Conservation (phyloP, 2,113 vertebrate species). For the Plecturocebus donacophilus region DNA sequence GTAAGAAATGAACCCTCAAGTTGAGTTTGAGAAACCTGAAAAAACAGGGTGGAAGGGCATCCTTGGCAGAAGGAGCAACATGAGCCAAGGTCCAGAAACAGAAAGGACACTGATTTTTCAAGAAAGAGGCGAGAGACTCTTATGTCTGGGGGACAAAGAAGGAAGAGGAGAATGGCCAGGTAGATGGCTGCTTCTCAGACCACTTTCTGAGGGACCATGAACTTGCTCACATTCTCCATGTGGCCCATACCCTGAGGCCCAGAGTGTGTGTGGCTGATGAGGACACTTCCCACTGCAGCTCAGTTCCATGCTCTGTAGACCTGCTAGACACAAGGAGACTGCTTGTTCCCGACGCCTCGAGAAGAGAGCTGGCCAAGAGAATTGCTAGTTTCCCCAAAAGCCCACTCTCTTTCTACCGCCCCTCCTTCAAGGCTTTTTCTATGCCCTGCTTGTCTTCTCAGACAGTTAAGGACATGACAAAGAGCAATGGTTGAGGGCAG, state of each 20-base stretch:
- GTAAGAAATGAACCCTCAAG: neutral
- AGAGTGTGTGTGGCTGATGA: no score
- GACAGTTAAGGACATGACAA: neutral
- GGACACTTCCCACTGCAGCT: accelerated
- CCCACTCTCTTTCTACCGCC: neutral
- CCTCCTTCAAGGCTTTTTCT: neutral
- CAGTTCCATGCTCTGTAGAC: neutral
- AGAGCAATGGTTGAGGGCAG: neutral
- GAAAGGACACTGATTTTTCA: neutral
- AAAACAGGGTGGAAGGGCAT: neutral
- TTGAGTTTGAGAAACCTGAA: neutral
- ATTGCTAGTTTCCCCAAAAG: neutral
- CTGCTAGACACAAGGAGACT: accelerated
- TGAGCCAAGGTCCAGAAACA: neutral
- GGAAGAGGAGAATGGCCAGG: neutral
- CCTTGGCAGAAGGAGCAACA: neutral
- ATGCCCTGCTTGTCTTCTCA: neutral
- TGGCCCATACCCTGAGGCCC: neutral
- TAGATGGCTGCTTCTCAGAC: neutral
- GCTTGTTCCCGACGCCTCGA: neutral
- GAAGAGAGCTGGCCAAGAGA: neutral
- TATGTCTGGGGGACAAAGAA: neutral
- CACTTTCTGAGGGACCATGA: neutral
- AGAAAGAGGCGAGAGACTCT: neutral
- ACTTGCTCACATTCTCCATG: accelerated